A percentile compares a stretch with the other conserved stretches of the same genome.
Evolutionary conservation across 1,140 invertebrate genomes (phyloP).

Genomic region (Pseudomyrmex gracilis): DNA sequence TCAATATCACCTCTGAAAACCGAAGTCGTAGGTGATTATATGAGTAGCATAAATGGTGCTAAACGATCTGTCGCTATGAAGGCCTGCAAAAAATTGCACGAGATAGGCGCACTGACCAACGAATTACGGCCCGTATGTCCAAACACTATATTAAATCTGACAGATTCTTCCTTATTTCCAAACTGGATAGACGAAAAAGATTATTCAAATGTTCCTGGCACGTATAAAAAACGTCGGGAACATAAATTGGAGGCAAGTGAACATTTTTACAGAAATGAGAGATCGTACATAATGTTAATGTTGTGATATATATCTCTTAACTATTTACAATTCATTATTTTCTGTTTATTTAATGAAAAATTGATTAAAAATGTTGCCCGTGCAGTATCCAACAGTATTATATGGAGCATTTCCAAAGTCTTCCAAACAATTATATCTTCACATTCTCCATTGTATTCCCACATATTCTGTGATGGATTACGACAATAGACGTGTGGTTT

Average conservation of each 20-base stretch:
- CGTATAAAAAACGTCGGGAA: constrained; percentile 89
- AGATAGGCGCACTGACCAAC: constrained; percentile 92
- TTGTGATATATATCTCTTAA: background rate
- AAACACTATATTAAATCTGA: constrained; percentile 70
- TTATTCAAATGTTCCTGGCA: constrained; percentile 86
- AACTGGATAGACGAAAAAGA: constrained; percentile 85
- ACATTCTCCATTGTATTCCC: constrained; percentile 88
- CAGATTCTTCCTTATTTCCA: constrained; percentile 81
- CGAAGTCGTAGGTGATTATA: constrained; percentile 78
- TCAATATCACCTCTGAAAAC: constrained; percentile 73
- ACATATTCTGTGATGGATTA: constrained; percentile 76
- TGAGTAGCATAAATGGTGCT: constrained; percentile 88
- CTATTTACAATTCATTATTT: constrained; percentile 68
- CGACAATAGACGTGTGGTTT: constrained; percentile 78
- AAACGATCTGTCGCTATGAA: constrained; percentile 93
- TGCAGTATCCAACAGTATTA: constrained; percentile 84
- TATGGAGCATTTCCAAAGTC: constrained; percentile 81
- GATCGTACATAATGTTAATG: background rate
- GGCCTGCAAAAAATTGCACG: constrained; percentile 90
- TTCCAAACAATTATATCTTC: constrained; percentile 84
- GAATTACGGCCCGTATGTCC: constrained; percentile 89
- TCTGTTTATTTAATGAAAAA: background rate
- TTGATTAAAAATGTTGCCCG: constrained; percentile 48
- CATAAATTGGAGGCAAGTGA: constrained; percentile 87
- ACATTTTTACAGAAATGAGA: background rate